Evolutionary conservation across 2,888 invertebrate species (phyloP).

Genomic region (Papilio elwesi): DNA sequence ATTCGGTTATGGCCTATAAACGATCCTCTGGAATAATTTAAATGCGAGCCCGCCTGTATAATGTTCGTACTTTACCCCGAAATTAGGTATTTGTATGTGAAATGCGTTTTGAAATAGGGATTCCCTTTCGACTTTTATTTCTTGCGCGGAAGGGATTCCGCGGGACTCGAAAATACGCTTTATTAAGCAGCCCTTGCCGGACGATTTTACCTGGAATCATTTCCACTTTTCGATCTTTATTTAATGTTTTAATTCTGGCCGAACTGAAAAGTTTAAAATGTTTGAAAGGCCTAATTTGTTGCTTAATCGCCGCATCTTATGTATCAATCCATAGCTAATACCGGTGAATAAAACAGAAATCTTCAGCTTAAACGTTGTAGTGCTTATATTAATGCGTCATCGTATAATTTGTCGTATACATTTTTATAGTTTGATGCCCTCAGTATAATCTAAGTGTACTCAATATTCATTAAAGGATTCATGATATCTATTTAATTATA

Average conservation of each 20-base stretch:
- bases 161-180: conserved; percentile 50
- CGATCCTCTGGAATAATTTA: conserved; percentile 84
- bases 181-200: conserved; percentile 49
- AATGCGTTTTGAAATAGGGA: conserved; percentile 81
- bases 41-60: conserved; percentile 82
- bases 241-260: conserved; percentile 39
- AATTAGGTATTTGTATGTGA: conserved; percentile 85
- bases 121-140: conserved; percentile 76
- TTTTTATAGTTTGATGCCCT: too few relatives aligned
- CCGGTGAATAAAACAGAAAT: conserved; percentile 30
- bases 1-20: conserved; percentile 85
- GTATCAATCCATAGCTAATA: not conserved
- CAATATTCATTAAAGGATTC: too few relatives aligned
- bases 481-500: too few relatives aligned
- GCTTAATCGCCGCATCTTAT: conserved; percentile 18
- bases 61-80: conserved; percentile 81
- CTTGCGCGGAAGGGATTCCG: conserved; percentile 56
- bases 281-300: conserved; percentile 13
- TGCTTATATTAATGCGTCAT: not conserved
- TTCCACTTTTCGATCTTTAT: conserved; percentile 38
- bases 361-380: not conserved
- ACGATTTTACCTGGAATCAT: conserved; percentile 41
- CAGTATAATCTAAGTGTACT: too few relatives aligned
- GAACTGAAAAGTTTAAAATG: conserved; percentile 34
- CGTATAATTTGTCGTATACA: too few relatives aligned